Evolutionary conservation across 1,140 invertebrate species (phyloP).

Genomic region (Drosophila elegans): DNA sequence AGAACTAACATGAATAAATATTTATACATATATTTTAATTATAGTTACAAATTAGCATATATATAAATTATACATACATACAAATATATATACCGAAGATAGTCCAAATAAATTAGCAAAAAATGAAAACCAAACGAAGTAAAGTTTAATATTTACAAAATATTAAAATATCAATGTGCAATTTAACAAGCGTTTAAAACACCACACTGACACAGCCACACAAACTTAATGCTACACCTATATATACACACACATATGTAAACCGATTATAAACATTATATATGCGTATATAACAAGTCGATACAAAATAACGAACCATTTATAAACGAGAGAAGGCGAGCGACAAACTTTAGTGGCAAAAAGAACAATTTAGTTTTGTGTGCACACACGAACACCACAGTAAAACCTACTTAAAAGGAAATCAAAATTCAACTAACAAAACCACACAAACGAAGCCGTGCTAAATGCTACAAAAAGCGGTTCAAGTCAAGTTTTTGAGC

Average conservation of each 20-base stretch:
- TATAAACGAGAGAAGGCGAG: slow-evolving; percentile 36
- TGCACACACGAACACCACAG: slow-evolving; percentile 32
- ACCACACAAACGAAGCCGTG: slow-evolving; percentile 37
- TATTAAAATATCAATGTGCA: slow-evolving; percentile 82
- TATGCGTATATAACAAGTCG: slow-evolving; percentile 43
- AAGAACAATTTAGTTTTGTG: slow-evolving; percentile 39
- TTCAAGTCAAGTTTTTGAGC: slow-evolving; percentile 75
- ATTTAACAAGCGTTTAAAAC: slow-evolving; percentile 79
- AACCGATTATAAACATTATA: slow-evolving; percentile 51
- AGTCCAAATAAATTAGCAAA: slow-evolving; percentile 72
- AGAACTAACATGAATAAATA: slow-evolving; percentile 65
- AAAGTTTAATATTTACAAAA: slow-evolving; percentile 81
- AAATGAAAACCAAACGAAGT: slow-evolving; percentile 48
- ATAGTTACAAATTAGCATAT: slow-evolving; percentile 70
- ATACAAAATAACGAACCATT: slow-evolving; percentile 37
- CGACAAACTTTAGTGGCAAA: slow-evolving; percentile 31
- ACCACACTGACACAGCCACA: slow-evolving; percentile 39
- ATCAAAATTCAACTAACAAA: slow-evolving; percentile 72
- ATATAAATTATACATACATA: slow-evolving; percentile 67
- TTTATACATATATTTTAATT: slow-evolving; percentile 77
- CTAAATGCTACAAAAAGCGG: slow-evolving; percentile 37
- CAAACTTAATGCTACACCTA: slow-evolving; percentile 41
- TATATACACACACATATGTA: slow-evolving; percentile 43
- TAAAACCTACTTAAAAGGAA: slow-evolving; percentile 51
- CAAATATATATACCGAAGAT: slow-evolving; percentile 64